These are phyloP conservation scores for Cladopsammia gracilis DNA, from an alignment of 64 coral and sea anemone species.

Conservation along the genomic window DNA sequence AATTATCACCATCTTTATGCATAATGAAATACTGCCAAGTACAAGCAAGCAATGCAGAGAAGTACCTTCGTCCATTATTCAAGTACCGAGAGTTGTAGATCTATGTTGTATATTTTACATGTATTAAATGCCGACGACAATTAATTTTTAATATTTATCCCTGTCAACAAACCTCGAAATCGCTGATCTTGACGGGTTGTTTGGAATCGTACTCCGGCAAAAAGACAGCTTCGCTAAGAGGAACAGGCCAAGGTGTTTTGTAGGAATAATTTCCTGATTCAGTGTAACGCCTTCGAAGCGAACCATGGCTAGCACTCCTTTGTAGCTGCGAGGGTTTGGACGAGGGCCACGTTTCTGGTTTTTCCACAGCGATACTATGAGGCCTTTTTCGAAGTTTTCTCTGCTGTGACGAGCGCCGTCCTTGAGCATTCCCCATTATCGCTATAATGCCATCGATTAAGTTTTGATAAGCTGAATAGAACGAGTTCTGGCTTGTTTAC, in stretches of 20 bases:
- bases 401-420: slow-evolving; percentile 32
- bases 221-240: slow-evolving; percentile 87
- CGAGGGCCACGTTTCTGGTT: slow-evolving; percentile 65
- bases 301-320: slow-evolving; percentile 75
- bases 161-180: slow-evolving; percentile 87
- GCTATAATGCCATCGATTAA: background rate
- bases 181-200: slow-evolving; percentile 87
- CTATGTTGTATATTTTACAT: too few relatives aligned
- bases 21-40: background rate
- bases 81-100: background rate
- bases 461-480: too few relatives aligned
- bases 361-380: slow-evolving; percentile 88
- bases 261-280: slow-evolving; percentile 89
- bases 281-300: slow-evolving; percentile 77
- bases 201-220: slow-evolving; percentile 90
- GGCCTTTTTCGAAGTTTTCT: slow-evolving; percentile 54
- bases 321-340: slow-evolving; percentile 51
- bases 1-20: background rate
- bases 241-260: slow-evolving; percentile 93
- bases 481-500: background rate
- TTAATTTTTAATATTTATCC: background rate
- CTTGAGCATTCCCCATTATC: slow-evolving; percentile 88
- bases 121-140: background rate
- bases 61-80: background rate
- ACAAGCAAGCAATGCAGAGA: background rate